Evolutionary conservation across 2,113 vertebrate species (phyloP).

Genomic region (Paramisgurnus dabryanus): DNA sequence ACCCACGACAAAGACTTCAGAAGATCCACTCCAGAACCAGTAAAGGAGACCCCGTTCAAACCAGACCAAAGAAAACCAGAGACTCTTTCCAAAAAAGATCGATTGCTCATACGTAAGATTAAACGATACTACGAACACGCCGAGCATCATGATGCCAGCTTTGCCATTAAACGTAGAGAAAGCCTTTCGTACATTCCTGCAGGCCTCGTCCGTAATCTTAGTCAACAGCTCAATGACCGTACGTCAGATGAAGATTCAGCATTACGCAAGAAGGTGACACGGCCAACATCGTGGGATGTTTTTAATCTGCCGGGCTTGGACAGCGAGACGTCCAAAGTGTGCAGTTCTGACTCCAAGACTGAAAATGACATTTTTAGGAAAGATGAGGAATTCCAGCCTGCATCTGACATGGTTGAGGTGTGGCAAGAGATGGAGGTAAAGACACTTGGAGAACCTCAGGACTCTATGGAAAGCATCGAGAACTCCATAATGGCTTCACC

Average conservation of each 20-base stretch:
- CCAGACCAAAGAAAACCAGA: conserved; percentile 69
- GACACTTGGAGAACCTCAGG: conserved; percentile 19
- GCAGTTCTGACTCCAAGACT: background rate
- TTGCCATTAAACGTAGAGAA: conserved; percentile 87
- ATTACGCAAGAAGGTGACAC: conserved; percentile 56
- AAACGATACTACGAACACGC: conserved; percentile 87
- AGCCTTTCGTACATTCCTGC: conserved; percentile 94
- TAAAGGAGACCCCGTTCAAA: conserved; percentile 54
- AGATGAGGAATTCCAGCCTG: conserved; percentile 72
- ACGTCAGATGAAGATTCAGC: conserved; percentile 64
- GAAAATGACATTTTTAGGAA: background rate
- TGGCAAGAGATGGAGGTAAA: conserved; percentile 81
- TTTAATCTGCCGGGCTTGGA: conserved; percentile 75
- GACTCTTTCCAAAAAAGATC: conserved; percentile 83
- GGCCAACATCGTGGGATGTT: conserved; percentile 75
- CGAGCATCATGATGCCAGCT: conserved; percentile 80
- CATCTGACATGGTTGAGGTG: conserved; percentile 77
- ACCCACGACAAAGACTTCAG: conserved; percentile 60
- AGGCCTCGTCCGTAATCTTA: conserved; percentile 86
- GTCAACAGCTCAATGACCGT: conserved; percentile 79
- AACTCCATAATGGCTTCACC: background rate
- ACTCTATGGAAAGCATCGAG: conserved; percentile 26
- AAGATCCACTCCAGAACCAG: conserved; percentile 48
- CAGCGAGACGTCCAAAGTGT: conserved; percentile 33
- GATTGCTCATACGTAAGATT: conserved; percentile 87